Evolutionary conservation across 2,888 invertebrate genomes (phyloP), one percentile per base, ranked within the genome.

Genomic region (Harpalus rubripes): DNA sequence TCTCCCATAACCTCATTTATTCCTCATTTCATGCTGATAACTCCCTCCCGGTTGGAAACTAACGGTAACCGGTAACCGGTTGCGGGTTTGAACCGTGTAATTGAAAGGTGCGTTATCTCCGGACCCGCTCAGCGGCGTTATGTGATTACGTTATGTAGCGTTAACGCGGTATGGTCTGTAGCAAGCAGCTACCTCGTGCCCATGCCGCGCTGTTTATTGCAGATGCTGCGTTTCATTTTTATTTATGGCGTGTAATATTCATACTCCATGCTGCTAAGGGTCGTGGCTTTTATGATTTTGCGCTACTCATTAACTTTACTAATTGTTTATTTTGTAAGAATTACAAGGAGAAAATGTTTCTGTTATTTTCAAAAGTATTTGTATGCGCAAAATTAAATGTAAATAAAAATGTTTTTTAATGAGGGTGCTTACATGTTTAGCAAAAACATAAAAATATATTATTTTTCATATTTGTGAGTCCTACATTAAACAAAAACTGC

Each of bases 101-200:
- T 81, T 81, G 81, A 83, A 83, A 72, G 83, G 58, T 83, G 59
- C 68, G 83, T 83, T 83, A 83, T 74, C 72, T 74, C 72, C 72
- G 72, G 8, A 41, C 68, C 41, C 68, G 52, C 72, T 74, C 44
- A 44, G 44, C 44, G 44, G 72, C 72, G 72, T 74, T 74, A 44
- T 74, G 72, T 74, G 41, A 74, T 74, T 74, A 74, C 72, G 72
- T 74, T 74, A 74, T 74, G 72, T 74, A 74, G 72, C 72, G 72
- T 74, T 74, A 74, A 74, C 72, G 52, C 22, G 12, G 12, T 32
- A 32, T 5, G 32, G 32, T 32, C 26, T 32, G 32, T 65, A 18
- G 16, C 56, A 18, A 6, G 59, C 59, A 18, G 59, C 59, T 15
- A 15, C 68, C 68, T 18, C 41, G 39, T 44, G 72, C 44, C 16